Evolutionary conservation across 1,140 invertebrate genomes (phyloP), one percentile per base, ranked within the genome.

Genomic region (Papilio polyxenes): DNA sequence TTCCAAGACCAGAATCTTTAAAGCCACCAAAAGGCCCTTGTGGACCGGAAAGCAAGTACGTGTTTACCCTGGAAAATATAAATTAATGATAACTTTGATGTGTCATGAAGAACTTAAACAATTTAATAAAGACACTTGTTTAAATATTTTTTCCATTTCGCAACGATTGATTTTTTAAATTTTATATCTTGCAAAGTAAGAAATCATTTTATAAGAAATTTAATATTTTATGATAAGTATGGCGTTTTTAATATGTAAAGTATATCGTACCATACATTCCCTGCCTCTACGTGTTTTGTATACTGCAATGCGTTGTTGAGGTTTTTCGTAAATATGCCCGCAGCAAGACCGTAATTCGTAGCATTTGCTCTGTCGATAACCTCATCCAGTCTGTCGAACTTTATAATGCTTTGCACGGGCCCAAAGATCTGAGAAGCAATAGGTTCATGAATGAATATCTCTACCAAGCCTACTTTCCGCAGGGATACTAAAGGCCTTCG

Each of bases 341-440:
- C 97, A 20, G 98, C 98, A 9, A 99, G 95, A 7, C 98, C 98
- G 91, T 98, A 99, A 40, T 95, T 95, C 0, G 98, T 98, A 82
- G 97, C 95, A 90, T 99, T 99, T 2, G 98, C 97, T 81, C 98
- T 95, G 82, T 98, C 96, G 80, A 99, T 97, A 2, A 98, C 96
- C 94, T 99, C 98, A 1, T 99, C 98, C 37, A 98, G 88, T 31
- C 96, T 96, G 72, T 97, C 96, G 87, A 99, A 99, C 90, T 98
- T 98, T 49, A 99, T 93, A 81, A 99, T 98, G 72, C 96, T 96
- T 95, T 98, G 98, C 0, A 99, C 98, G 0, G 98, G 98, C 1
- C 98, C 98, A 92, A 99, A 99, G 87, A 99, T 92, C 91, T 92
- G 72, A 37, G 77, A 82, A 62, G 76, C 20, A 82, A 69, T 69